phyloP scores from a whole-genome alignment of 2,113 vertebrate species.

The Protobothrops mucrosquamatus region DNA sequence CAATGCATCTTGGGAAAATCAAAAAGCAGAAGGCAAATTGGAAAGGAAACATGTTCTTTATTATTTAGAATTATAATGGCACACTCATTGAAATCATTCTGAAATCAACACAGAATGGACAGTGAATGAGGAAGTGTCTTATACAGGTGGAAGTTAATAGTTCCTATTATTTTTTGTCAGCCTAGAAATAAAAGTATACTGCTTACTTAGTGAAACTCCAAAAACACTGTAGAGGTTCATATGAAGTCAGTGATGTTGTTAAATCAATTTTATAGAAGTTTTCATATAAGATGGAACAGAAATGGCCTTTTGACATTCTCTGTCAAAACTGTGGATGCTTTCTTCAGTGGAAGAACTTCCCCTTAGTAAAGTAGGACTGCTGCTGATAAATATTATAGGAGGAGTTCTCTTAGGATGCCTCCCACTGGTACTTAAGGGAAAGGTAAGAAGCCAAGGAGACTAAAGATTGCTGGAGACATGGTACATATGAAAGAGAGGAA shows the following conservation, averaged over 20 bases:
- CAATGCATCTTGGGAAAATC: not conserved
- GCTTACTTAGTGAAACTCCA: not conserved
- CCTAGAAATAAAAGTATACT: not conserved
- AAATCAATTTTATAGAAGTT: not conserved
- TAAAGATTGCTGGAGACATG: not conserved
- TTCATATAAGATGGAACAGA: not conserved
- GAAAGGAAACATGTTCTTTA: not conserved
- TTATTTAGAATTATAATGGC: not conserved
- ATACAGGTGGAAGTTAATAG: not conserved
- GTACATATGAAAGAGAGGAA: not conserved
- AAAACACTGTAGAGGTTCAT: not conserved
- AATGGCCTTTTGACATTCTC: not conserved
- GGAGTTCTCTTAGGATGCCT: not conserved
- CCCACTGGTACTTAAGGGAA: not conserved
- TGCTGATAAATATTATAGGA: not conserved
- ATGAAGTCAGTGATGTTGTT: not conserved
- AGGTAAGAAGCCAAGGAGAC: not conserved
- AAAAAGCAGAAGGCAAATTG: not conserved
- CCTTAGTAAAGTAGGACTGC: not conserved
- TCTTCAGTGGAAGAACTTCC: not conserved
- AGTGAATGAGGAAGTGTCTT: not conserved
- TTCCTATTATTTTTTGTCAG: not conserved
- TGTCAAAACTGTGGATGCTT: not conserved
- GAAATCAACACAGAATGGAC: not conserved
- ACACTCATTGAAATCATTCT: not conserved